A percentile compares a stretch with the other conserved stretches of the same genome.
These are phyloP conservation scores for Danio tinwini DNA, from an alignment of 2,797 vertebrate species.

Conservation along the genomic window DNA sequence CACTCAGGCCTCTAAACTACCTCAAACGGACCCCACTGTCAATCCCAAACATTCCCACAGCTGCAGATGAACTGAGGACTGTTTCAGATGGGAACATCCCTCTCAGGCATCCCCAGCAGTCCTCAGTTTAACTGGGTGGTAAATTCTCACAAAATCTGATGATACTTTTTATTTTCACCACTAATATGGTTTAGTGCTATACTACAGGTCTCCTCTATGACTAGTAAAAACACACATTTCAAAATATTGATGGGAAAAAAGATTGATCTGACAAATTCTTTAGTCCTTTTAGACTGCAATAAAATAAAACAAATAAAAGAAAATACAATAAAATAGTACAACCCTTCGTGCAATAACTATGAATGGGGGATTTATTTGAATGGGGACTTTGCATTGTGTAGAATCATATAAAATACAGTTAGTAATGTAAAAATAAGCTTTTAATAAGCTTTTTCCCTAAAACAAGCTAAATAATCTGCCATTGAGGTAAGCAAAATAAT, in stretches of 20 bases:
- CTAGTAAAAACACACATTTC: not conserved
- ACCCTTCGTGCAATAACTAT: not conserved
- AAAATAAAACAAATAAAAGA: not conserved
- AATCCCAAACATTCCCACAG: slow-evolving; percentile 58
- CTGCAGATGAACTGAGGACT: not conserved
- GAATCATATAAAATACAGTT: too few relatives aligned
- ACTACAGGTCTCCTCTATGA: not conserved
- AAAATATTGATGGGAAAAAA: not conserved
- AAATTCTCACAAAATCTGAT: not conserved
- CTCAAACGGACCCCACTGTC: slow-evolving; percentile 58
- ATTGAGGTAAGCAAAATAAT: too few relatives aligned
- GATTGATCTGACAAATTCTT: not conserved
- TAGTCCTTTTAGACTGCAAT: not conserved
- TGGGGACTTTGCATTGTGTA: too few relatives aligned
- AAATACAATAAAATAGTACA: not conserved
- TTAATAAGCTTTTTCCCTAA: too few relatives aligned
- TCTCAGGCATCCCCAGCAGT: not conserved
- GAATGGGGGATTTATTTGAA: too few relatives aligned
- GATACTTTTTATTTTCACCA: not conserved
- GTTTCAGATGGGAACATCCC: slow-evolving; percentile 17
- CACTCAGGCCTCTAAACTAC: slow-evolving; percentile 60
- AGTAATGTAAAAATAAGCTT: too few relatives aligned
- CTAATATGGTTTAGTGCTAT: not conserved
- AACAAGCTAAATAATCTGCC: too few relatives aligned
- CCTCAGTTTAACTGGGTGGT: not conserved